Conservation (phyloP, 2,888 invertebrate genomes). For the Panzeria rudis region DNA sequence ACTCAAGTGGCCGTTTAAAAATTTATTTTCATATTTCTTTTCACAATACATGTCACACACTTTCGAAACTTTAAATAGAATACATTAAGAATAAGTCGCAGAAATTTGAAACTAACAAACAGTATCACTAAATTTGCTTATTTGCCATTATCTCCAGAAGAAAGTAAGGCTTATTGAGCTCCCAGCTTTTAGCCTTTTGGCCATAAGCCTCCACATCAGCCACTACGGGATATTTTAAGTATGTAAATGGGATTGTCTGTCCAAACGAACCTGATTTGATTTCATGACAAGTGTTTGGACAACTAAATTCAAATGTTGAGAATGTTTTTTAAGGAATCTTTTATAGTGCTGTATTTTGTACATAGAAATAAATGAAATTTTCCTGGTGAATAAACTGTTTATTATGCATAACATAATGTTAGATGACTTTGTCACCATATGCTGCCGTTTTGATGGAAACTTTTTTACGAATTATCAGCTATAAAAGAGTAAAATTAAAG, state of each 20-base stretch:
- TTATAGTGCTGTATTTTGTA: background rate
- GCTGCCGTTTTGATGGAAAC: slow-evolving; percentile 57
- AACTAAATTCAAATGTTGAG: slow-evolving; percentile 39
- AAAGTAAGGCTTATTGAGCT: background rate
- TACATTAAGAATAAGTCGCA: too few relatives aligned
- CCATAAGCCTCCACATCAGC: background rate
- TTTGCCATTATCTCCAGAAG: background rate
- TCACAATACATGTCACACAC: too few relatives aligned
- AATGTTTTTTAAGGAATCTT: slow-evolving; percentile 29
- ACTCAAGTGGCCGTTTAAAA: too few relatives aligned
- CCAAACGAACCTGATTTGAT: slow-evolving; percentile 58
- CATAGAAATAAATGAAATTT: slow-evolving; percentile 36
- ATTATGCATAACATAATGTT: slow-evolving; percentile 69
- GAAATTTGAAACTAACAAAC: background rate
- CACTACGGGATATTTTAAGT: background rate
- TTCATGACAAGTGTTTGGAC: slow-evolving; percentile 70
- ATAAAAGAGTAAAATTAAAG: slow-evolving; percentile 46
- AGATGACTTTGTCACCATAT: slow-evolving; percentile 67
- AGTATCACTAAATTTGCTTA: background rate
- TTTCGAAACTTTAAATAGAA: too few relatives aligned
- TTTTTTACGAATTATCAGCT: slow-evolving; percentile 41
- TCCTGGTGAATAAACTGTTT: slow-evolving; percentile 63
- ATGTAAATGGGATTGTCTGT: background rate
- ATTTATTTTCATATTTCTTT: too few relatives aligned
- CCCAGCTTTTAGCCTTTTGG: slow-evolving; percentile 13